A percentile compares a stretch with the other conserved stretches of the same genome.
Conservation (phyloP, 2,113 vertebrate genomes). For the Myotis brandtii region DNA sequence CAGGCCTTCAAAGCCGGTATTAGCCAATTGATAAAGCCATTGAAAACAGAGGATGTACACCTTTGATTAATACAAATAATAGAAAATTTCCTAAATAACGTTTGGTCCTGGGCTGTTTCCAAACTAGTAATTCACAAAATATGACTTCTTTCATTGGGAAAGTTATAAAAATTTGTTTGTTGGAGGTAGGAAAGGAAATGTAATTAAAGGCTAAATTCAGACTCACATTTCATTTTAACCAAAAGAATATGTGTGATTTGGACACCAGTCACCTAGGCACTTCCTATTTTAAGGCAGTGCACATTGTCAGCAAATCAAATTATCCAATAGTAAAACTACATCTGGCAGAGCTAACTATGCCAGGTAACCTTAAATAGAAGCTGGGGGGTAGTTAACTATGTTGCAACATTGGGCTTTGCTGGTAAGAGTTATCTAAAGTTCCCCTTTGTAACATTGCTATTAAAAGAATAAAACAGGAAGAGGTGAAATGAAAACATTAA, state of each 20-base stretch:
- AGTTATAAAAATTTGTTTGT: conserved; percentile 89
- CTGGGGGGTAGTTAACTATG: conserved; percentile 79
- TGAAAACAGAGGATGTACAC: conserved; percentile 67
- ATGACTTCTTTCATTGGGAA: conserved; percentile 84
- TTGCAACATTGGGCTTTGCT: conserved; percentile 86
- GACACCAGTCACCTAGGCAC: conserved; percentile 87
- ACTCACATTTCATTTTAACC: conserved; percentile 88
- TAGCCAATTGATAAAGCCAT: conserved; percentile 67
- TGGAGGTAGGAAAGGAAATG: conserved; percentile 88
- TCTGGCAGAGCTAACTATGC: conserved; percentile 84
- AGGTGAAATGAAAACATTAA: conserved; percentile 88
- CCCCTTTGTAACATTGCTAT: conserved; percentile 88
- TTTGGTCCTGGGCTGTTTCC: conserved; percentile 81
- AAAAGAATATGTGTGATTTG: conserved; percentile 88
- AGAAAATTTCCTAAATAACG: conserved; percentile 84
- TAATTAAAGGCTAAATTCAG: conserved; percentile 89
- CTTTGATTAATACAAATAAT: conserved; percentile 83
- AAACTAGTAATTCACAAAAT: conserved; percentile 87
- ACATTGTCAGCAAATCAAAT: conserved; percentile 87
- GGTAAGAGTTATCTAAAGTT: conserved; percentile 87
- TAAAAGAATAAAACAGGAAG: conserved; percentile 90
- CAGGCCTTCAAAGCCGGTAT: conserved; percentile 22
- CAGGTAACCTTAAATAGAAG: conserved; percentile 90
- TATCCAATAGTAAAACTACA: conserved; percentile 86
- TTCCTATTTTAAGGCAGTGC: conserved; percentile 84